A percentile compares a stretch with the other conserved stretches of the same genome.
These are phyloP conservation scores for Cairina moschata DNA, from an alignment of 2,113 vertebrate species.

Conservation along the genomic window DNA sequence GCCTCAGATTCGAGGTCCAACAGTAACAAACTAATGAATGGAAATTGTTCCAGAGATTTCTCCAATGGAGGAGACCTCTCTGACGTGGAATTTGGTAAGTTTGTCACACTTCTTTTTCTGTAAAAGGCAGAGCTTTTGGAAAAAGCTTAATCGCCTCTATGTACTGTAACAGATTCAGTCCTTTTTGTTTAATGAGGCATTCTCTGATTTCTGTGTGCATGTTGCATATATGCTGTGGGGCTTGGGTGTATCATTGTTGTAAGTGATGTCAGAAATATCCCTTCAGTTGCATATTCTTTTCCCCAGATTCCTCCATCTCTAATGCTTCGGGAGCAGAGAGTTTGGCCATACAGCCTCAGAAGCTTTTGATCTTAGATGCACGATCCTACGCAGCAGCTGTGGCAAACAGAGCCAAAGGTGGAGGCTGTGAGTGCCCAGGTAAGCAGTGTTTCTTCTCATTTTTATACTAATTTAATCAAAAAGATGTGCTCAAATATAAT, in stretches of 20 bases:
- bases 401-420: slow-evolving; percentile 97
- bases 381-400: slow-evolving; percentile 96
- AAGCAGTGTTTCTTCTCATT: neutral
- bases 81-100: slow-evolving; percentile 92
- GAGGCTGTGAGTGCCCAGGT: slow-evolving; percentile 98
- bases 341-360: slow-evolving; percentile 87
- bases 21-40: slow-evolving; percentile 77
- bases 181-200: neutral
- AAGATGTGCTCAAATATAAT: neutral
- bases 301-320: slow-evolving; percentile 89
- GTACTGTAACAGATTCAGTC: neutral
- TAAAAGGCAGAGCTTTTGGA: neutral
- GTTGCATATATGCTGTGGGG: fast-evolving
- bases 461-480: neutral
- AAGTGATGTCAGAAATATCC: neutral
- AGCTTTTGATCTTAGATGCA: slow-evolving; percentile 94
- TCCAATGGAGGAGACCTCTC: slow-evolving; percentile 86
- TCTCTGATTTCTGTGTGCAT: neutral
- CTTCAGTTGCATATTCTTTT: neutral
- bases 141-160: fast-evolving
- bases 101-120: neutral
- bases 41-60: slow-evolving; percentile 79
- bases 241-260: fast-evolving
- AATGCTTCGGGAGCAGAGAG: slow-evolving; percentile 89
- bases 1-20: slow-evolving; percentile 84